phyloP scores from a whole-genome alignment of 2,113 vertebrate genomes.

The Myotis lucifugus region DNA sequence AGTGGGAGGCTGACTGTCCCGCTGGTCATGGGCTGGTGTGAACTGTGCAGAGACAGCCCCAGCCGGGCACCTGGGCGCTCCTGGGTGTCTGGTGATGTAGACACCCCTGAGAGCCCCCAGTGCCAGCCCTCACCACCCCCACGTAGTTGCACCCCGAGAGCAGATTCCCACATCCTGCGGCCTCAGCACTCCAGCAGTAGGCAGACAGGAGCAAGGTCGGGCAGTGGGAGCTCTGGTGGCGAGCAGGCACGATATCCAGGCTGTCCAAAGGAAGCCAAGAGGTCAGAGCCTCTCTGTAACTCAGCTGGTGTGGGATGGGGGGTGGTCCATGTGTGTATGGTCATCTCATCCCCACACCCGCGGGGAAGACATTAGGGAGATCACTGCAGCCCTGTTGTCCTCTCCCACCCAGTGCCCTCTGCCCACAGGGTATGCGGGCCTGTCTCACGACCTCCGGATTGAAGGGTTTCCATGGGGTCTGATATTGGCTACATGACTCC shows the following conservation, averaged over 20 bases:
- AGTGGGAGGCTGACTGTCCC: no score
- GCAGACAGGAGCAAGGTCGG: background rate
- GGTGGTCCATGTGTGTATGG: rapidly evolving
- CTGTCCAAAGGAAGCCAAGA: no score
- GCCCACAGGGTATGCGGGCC: background rate
- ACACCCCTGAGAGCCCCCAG: background rate
- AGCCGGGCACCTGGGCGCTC: rapidly evolving
- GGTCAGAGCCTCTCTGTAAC: no score
- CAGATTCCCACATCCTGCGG: background rate
- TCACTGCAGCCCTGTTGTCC: background rate
- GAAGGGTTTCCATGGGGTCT: background rate
- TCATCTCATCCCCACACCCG: background rate
- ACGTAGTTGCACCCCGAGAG: background rate
- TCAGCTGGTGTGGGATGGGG: rapidly evolving
- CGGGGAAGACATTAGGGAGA: rapidly evolving
- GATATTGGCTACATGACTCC: rapidly evolving
- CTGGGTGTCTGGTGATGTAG: background rate
- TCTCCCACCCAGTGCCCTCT: background rate
- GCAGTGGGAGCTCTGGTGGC: background rate
- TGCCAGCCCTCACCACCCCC: no score
- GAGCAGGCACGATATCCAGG: background rate
- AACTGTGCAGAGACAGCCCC: no score
- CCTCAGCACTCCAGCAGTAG: background rate
- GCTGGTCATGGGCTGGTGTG: rapidly evolving
- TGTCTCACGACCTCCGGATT: rapidly evolving